phyloP scores from a whole-genome alignment of 2,113 vertebrate species.

The Hippocampus guttulatus region DNA sequence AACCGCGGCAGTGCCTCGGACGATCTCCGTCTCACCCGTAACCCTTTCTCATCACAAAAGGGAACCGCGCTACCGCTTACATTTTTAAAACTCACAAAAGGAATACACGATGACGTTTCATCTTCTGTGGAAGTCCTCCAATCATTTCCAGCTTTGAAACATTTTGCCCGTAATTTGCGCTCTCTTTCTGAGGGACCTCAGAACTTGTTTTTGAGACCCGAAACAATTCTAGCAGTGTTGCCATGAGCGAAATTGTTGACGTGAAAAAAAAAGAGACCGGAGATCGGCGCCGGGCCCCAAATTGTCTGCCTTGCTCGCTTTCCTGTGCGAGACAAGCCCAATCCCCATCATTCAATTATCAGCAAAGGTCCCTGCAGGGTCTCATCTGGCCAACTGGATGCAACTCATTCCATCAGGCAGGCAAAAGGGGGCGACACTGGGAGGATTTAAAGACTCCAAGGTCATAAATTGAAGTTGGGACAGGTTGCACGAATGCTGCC shows the following conservation, averaged over 20 bases:
- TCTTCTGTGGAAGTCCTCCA: neutral
- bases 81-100: neutral
- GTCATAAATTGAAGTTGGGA: conserved; percentile 14
- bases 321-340: neutral
- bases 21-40: neutral
- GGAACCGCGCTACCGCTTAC: neutral
- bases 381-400: conserved; percentile 2
- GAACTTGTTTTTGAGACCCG: too few species aligned
- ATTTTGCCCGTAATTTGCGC: neutral
- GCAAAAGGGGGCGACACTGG: conserved; percentile 9
- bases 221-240: neutral
- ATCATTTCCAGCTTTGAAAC: neutral
- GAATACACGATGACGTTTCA: neutral
- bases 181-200: neutral
- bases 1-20: neutral
- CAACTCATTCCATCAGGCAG: neutral
- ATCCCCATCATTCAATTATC: conserved; percentile 20
- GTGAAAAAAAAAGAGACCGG: conserved; percentile 3
- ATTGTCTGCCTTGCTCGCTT: conserved; percentile 14
- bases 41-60: neutral
- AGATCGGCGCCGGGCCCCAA: conserved; percentile 7
- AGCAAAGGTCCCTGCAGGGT: conserved; percentile 12
- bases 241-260: conserved; percentile 9
- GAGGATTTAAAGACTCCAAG: conserved; percentile 19
- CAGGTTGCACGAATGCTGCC: conserved; percentile 12